Conservation (phyloP, 1,140 invertebrate species). For the Zelostemma sp. region DNA sequence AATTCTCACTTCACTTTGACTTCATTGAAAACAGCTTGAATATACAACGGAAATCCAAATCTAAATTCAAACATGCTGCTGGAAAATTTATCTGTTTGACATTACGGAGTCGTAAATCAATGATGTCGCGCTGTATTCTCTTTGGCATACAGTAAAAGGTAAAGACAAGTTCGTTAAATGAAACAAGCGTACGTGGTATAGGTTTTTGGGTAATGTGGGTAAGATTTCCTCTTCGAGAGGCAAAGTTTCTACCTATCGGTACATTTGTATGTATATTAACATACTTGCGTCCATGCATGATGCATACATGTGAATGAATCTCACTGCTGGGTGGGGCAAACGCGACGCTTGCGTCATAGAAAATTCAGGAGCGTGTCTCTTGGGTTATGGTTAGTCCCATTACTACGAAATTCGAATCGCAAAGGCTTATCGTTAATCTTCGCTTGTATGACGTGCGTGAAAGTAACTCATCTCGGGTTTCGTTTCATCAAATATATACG, state of each 20-base stretch:
- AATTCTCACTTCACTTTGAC: too few relatives aligned
- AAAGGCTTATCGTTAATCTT: conserved; percentile 45
- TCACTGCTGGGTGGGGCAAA: conserved; percentile 27
- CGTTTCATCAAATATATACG: conserved; percentile 16
- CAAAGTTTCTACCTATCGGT: neutral
- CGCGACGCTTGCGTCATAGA: conserved; percentile 37
- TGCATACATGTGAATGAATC: conserved; percentile 23
- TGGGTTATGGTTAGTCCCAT: conserved; percentile 44
- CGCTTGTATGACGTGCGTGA: conserved; percentile 23
- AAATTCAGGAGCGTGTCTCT: conserved; percentile 44
- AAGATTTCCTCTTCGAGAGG: neutral
- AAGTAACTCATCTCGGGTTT: conserved; percentile 5
- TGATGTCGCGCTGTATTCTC: conserved; percentile 15
- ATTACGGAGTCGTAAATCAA: conserved; percentile 42
- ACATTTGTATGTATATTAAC: neutral
- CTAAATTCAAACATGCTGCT: neutral
- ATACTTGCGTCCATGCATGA: neutral
- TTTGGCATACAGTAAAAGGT: conserved; percentile 7
- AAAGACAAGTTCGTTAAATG: conserved; percentile 22
- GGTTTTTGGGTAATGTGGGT: conserved; percentile 14
- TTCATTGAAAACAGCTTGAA: too few relatives aligned
- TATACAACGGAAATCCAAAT: too few relatives aligned
- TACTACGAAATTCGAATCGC: conserved; percentile 48
- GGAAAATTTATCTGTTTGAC: conserved; percentile 39
- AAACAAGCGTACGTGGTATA: conserved; percentile 13